Base-by-base conservation (phyloP, 2,797 vertebrate genomes). In the Podargus strigoides region DNA sequence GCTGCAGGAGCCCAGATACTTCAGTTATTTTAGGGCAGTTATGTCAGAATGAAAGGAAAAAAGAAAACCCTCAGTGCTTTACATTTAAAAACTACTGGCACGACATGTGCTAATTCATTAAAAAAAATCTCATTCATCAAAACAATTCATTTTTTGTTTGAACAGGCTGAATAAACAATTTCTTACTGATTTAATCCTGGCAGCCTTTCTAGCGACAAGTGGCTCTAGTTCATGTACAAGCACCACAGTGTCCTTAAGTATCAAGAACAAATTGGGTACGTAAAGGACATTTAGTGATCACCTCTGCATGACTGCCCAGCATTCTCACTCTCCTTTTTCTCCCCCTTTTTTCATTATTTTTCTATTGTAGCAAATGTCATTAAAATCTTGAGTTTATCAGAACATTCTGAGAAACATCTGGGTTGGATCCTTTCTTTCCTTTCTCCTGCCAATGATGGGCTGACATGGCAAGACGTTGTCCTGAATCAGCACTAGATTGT, bases 91-190 rank as follows among this genome's bases (percentile, higher is more conserved):
- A 96, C 95, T 89, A 94, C 92, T 97, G 97, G 97, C 97, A 97
- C 97, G 95, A 95, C 95, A 89, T 87, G 88, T 92, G 93, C 93
- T 96, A 94, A 97, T 97, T 97, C 97, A 97, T 97, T 97, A 46
- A 95, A 96, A 92, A 96, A 96, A 94, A 97, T 95, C 96, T 95
- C 97, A 97, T 98, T 97, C 97, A 97, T 97, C 96, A 95, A 96
- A 97, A 98, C 97, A 98, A 98, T 97, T 96, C 94, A 96, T 97
- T 97, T 97, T 97, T 97, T 98, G 97, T 98, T 96, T 97, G 91
- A 97, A 97, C 89, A 97, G 91, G 56, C 96, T 96, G 96, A 97
- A 97, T 97, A 97, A 97, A 97, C 97, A 97, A 88, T 96, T 97
- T 97, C 97, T 97, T 89, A 82, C 96, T 97, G 97, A 95, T 97